A percentile compares a stretch with the other conserved stretches of the same genome.
These are phyloP conservation scores for Clarias laeviceps DNA, from an alignment of 2,797 vertebrate species.

Conservation along the genomic window DNA sequence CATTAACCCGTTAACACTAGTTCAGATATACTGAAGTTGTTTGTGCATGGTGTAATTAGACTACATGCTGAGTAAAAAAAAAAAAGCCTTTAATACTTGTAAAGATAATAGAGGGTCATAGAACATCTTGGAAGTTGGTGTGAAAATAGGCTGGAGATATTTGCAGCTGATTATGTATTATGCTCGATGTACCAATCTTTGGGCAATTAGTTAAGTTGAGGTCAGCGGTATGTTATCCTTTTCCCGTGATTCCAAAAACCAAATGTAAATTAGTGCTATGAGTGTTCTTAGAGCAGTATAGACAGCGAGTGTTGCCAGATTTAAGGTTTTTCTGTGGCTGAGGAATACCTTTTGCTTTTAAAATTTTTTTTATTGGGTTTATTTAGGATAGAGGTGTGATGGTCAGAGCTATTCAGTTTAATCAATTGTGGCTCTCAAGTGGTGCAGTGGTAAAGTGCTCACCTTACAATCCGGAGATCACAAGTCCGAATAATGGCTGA, in stretches of 20 bases:
- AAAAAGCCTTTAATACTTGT: not conserved
- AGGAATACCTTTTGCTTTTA: not conserved
- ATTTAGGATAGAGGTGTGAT: not conserved
- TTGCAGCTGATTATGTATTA: not conserved
- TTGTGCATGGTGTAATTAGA: not conserved
- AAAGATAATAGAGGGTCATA: not conserved
- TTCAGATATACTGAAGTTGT: not conserved
- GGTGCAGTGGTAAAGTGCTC: too few species aligned
- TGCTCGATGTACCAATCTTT: not conserved
- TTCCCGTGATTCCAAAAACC: not conserved
- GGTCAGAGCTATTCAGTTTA: not conserved
- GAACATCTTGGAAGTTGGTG: not conserved
- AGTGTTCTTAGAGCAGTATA: not conserved
- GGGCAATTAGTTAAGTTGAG: slow-evolving; percentile 12
- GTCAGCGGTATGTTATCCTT: not conserved
- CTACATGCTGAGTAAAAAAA: not conserved
- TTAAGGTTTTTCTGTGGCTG: not conserved
- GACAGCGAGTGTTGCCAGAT: not conserved
- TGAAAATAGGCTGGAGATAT: not conserved
- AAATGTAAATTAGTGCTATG: not conserved
- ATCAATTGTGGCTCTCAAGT: too few species aligned
- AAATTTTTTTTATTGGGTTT: not conserved
- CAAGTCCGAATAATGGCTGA: too few species aligned
- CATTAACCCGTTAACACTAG: slow-evolving; percentile 16
- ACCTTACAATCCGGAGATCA: too few species aligned